Evolutionary conservation across 2,797 vertebrate genomes (phyloP).

Genomic region (Tapera naevia): DNA sequence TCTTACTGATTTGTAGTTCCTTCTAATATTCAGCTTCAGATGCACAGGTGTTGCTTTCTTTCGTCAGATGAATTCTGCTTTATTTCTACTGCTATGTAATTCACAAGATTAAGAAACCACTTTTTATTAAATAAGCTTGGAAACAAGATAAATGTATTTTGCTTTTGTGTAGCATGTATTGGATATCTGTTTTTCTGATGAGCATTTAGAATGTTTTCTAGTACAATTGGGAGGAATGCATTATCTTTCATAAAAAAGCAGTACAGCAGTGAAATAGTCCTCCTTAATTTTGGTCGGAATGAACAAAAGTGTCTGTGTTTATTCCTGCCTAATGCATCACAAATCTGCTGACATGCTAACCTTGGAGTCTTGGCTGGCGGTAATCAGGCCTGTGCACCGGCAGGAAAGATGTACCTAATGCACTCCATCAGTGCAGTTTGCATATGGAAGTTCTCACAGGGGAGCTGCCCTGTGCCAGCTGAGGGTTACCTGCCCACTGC

Average conservation of each 20-base stretch:
- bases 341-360: constrained; percentile 89
- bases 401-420: constrained; percentile 82
- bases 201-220: constrained; percentile 58
- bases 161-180: constrained; percentile 43
- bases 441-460: constrained; percentile 92
- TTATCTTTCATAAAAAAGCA: constrained; percentile 65
- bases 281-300: constrained; percentile 78
- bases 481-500: constrained; percentile 92
- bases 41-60: constrained; percentile 54
- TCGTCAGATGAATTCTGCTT: constrained; percentile 67
- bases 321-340: constrained; percentile 89
- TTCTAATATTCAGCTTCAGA: not conserved
- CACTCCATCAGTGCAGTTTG: constrained; percentile 85
- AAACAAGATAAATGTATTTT: constrained; percentile 71
- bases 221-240: constrained; percentile 58
- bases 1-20: constrained; percentile 14
- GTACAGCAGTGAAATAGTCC: constrained; percentile 66
- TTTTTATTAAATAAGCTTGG: constrained; percentile 73
- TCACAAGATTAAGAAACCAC: constrained; percentile 70
- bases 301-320: constrained; percentile 86
- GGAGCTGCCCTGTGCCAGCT: constrained; percentile 90
- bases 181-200: constrained; percentile 61
- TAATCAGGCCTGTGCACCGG: constrained; percentile 83
- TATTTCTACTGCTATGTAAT: constrained; percentile 66
- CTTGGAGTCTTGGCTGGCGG: constrained; percentile 83